phyloP scores from a whole-genome alignment of 2,113 vertebrate genomes.

The Corythaixoides concolor region DNA sequence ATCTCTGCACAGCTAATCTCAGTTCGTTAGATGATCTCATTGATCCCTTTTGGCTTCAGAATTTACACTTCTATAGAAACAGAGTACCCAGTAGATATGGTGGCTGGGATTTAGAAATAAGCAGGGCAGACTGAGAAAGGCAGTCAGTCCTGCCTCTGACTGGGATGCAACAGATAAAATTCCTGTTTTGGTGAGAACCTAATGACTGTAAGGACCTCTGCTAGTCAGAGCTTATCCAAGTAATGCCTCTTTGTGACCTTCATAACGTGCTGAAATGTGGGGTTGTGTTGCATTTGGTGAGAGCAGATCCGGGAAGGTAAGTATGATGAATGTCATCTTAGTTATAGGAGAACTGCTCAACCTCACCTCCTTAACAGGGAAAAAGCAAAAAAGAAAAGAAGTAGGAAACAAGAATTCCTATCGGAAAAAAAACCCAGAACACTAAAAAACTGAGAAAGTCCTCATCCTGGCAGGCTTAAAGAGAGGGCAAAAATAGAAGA shows the following conservation, averaged over 20 bases:
- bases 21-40: background rate
- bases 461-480: background rate
- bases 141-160: background rate
- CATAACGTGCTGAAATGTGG: background rate
- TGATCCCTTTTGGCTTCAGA: background rate
- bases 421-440: background rate
- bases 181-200: background rate
- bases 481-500: background rate
- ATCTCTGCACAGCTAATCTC: background rate
- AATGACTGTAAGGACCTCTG: background rate
- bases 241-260: background rate
- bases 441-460: background rate
- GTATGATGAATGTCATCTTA: accelerated
- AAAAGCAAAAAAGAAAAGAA: background rate
- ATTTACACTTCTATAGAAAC: background rate
- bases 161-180: background rate
- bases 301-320: background rate
- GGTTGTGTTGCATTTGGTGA: background rate
- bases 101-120: background rate
- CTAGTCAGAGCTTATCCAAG: background rate
- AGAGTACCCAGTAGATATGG: background rate
- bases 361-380: background rate
- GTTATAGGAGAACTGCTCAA: background rate
- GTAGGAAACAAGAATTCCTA: background rate
- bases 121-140: background rate